Conservation (phyloP, 2,113 vertebrate species). For the Elgaria multicarinata region DNA sequence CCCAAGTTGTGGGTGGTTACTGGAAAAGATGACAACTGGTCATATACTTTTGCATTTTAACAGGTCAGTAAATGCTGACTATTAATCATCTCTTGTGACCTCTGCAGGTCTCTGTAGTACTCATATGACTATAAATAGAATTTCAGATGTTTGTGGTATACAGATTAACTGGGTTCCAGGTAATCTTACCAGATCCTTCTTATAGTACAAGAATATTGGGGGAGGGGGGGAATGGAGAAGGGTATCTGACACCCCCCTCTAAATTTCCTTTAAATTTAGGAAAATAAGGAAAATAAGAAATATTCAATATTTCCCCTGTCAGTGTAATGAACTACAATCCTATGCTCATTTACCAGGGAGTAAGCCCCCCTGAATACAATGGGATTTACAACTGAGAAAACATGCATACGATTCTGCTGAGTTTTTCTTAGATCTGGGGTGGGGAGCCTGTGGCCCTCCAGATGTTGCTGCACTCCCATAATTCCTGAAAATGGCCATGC, state of each 20-base stretch:
- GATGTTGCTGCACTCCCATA: not conserved
- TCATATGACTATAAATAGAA: conserved; percentile 14
- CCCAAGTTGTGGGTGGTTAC: not conserved
- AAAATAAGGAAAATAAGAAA: not conserved
- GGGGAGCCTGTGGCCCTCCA: not conserved
- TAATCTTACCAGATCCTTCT: conserved; percentile 2
- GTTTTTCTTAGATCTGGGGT: not conserved
- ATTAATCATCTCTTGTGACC: conserved; percentile 15
- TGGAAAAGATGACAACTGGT: not conserved
- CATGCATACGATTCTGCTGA: not conserved
- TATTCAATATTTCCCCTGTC: not conserved
- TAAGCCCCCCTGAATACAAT: not conserved
- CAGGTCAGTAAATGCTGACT: not conserved
- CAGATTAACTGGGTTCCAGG: conserved; percentile 13
- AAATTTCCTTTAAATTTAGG: too few relatives aligned
- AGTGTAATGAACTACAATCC: not conserved
- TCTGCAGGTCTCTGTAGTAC: not conserved
- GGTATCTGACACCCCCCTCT: too few relatives aligned
- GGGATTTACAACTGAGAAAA: not conserved
- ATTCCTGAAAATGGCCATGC: not conserved
- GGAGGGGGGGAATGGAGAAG: not conserved
- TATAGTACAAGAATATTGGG: not conserved
- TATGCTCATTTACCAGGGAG: not conserved
- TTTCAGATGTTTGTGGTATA: not conserved
- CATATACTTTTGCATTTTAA: not conserved